Base-by-base conservation (phyloP, 2,113 vertebrate genomes). In the Zapornia atra region DNA sequence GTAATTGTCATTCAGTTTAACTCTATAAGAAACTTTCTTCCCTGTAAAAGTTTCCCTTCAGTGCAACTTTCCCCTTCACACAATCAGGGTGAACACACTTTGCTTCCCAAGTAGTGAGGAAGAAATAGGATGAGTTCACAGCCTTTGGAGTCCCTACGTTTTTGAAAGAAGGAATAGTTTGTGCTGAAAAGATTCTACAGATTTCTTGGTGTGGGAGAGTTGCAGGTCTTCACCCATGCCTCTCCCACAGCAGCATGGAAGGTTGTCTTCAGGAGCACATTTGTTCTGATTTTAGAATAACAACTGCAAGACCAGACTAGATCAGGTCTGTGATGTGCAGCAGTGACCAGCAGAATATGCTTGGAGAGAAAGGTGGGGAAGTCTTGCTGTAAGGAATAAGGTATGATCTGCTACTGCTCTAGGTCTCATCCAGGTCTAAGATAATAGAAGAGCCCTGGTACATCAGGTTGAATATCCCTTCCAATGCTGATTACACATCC, bases 11-110 rank as follows among this genome's bases (percentile, higher is more conserved):
- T 59, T 80, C 80, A 88, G 36, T 89, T 94, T 42, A 94, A 92
- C n/a, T 38, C 54, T 80, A 86, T 48, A 5, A 59, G 96, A 76
- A 19, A 31, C 10, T 81, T 84, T 90, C 33, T 75, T 33, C 28
- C 68, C 10, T 66, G 69, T 34, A 44, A 83, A 91, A 25, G 34
- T 92, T 97, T 90, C 88, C 78, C 44, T 51, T 89, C 66, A 77
- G 86, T 38, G 72, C 87, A 95, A 84, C 81, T 82, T 95, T 96
- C 96, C 92, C 82, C 91, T 84, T 91, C 92, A 46, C 51, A 88
- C 83, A 59, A 72, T 68, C 53, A 88, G 60, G 71, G 60, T 46
- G 77, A 68, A 63, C 33, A 2, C 0, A 5, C 31, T 70, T 60
- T 79, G 34, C 26, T 64, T 53, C 68, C 73, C 51, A 51, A 48